These are phyloP conservation scores for Neostethus bicornis DNA, from an alignment of 2,797 vertebrate species.

Conservation along the genomic window DNA sequence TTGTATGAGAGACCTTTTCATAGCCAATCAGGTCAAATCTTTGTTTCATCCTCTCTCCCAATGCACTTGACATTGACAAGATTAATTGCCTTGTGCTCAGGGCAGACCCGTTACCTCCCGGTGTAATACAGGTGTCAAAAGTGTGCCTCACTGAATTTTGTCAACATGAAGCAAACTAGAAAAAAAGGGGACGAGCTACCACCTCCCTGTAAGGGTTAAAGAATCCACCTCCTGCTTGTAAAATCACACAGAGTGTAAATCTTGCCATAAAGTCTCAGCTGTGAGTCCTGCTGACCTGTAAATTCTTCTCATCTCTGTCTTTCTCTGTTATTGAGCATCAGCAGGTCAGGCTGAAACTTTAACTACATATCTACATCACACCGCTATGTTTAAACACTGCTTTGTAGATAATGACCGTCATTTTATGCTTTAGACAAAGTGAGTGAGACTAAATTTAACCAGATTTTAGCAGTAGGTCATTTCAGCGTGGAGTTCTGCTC, in stretches of 20 bases:
- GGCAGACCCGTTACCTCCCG: conserved; percentile 73
- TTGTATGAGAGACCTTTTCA: conserved; percentile 76
- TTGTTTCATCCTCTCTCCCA: conserved; percentile 77
- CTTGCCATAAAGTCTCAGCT: conserved; percentile 79
- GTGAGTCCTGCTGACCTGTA: conserved; percentile 77
- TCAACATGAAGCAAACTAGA: conserved; percentile 45
- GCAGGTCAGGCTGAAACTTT: conserved; percentile 50
- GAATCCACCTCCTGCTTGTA: conserved; percentile 59
- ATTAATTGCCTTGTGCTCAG: conserved; percentile 79
- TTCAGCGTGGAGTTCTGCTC: not conserved
- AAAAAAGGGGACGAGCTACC: conserved; percentile 38
- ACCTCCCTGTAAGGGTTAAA: conserved; percentile 67
- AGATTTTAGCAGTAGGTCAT: not conserved
- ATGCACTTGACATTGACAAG: conserved; percentile 81
- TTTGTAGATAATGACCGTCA: conserved; percentile 33
- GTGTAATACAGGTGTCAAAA: conserved; percentile 78
- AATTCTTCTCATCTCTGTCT: conserved; percentile 68
- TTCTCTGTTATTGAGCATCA: conserved; percentile 57
- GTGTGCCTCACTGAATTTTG: conserved; percentile 53
- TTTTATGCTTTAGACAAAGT: conserved; percentile 17
- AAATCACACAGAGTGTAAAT: conserved; percentile 77
- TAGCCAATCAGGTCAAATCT: conserved; percentile 80
- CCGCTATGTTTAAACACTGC: conserved; percentile 51
- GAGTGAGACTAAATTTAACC: conserved; percentile 2
- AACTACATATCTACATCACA: conserved; percentile 63